Evolutionary conservation across 2,113 vertebrate genomes (phyloP), one percentile per base, ranked within the genome.

Genomic region (Conger conger): DNA sequence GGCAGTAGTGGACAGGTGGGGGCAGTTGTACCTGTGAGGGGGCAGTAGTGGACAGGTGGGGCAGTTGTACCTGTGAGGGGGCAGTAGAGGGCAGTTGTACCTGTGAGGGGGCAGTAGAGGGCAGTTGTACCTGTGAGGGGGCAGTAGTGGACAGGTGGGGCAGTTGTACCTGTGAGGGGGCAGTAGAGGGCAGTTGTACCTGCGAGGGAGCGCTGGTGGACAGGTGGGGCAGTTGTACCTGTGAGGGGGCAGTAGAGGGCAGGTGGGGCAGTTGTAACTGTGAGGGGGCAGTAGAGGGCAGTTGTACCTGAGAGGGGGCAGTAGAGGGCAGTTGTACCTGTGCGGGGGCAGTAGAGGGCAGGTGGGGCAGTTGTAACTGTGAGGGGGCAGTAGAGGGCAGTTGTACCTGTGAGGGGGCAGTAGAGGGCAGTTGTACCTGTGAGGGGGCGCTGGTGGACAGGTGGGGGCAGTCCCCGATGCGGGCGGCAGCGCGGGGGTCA

Each of bases 401-500:
- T 16, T 42, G 40, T 79, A 20, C 36, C 15, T 54, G 23, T 35
- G 42, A 27, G n/a, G 27, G 53, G 4, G 50, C 11, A 53, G 15
- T 3, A 17, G 42, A n/a, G 57, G 68, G 2, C n/a, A n/a, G 68
- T 73, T n/a, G 30, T 93, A 97, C 97, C 96, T 97, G 96, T 86
- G 95, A 82, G 0, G 96, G 95, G 50, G 94, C 93, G 0, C 96
- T 93, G 89, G 96, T 96, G 81, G 96, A 96, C 87, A 96, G 95
- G 76, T 96, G 95, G 20, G 90, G 87, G 76, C 93, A 90, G 79
- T 98, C 98, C 81, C 96, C 96, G 0, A 99, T 99, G 92, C 97
- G 97, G 89, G 98, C 97, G 0, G 97, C 97, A 0, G 98, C 97
- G 60, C 97, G 95, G 0, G 98, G 98, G 88, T 99, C 97, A 0